Evolutionary conservation across 2,113 vertebrate species (phyloP), one percentile per base, ranked within the genome.

Genomic region (Chionodraco myersi): DNA sequence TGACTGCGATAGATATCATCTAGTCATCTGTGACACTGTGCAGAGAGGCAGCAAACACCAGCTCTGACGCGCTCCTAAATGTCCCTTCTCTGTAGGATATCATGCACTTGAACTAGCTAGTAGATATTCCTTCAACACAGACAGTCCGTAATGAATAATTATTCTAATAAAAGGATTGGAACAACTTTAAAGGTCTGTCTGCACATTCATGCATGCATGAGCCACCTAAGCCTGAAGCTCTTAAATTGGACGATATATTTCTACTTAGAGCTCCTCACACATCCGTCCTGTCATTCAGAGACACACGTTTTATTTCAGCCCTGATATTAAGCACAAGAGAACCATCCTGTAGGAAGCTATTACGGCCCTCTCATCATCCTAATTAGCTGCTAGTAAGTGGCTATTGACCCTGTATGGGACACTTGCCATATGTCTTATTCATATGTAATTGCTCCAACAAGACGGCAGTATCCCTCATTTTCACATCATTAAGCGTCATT

Each of bases 311-410:
- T 62, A 73, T 74, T 73, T 56, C 56, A 69, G 68, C 69, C 64
- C 56, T 53, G 69, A 59, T 82, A 77, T 81, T 59, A 82, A 79
- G 72, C 65, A 65, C 41, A 71, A 34, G 47, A 52, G 30, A 72
- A 62, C 52, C 79, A 26, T 85, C 72, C 80, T 76, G 75, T 70
- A 84, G 58, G 73, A 86, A 85, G 77, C 82, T 79, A 92, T 93
- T 89, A 90, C 63, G 64, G 48, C 23, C 59, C 7, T 86, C 81
- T 86, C 79, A 86, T 89, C 79, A 83, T 30, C 76, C 82, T 91
- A 90, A 92, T 93, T 91, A 90, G 77, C 72, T 73, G 51, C 70
- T 79, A 14, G 78, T 83, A 88, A 91, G 82, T 90, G 77, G 82
- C 76, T 77, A 70, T 53, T 84, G 69, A 85, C 81, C 72, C 66